Evolutionary conservation across 2,797 vertebrate species (phyloP), one percentile per base, ranked within the genome.

Genomic region (Leptoclinus maculatus): DNA sequence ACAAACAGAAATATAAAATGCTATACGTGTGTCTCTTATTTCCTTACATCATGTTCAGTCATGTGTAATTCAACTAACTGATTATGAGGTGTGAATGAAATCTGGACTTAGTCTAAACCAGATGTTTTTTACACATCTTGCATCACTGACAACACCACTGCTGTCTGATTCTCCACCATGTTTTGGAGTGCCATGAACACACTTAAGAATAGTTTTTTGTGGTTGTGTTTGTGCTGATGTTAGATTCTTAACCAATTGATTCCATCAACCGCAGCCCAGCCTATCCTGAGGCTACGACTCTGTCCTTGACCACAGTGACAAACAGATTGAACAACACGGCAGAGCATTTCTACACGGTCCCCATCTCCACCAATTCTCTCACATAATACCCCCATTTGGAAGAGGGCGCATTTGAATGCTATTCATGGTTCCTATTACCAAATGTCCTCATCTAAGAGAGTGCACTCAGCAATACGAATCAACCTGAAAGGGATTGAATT

Each of bases 401-500:
- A 95, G 94, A 93, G 91, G 92, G 90, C 63, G 78, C 91, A 91
- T 94, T 92, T 92, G 92, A 94, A 94, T 95, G 93, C 94, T 92
- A 94, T 96, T 96, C 94, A 94, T 89, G 91, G 91, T 94, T 92
- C 92, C 94, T 93, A 94, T 94, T 94, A 90, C 94, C 92, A 92
- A 91, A 95, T 93, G 95, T 95, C 94, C 94, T 91, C 87, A 87
- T 92, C 83, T 84, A 83, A 85, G 86, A 91, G 85, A 90, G 83
- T 88, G 87, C 90, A 90, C 88, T 88, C 87, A 86, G 85, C 82
- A 85, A 83, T 80, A 80, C 49, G 76, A 88, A 92, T 89, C 89
- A 90, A 91, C 85, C 90, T 79, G 87, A 89, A 92, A 57, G 66
- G 78, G 74, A 91, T 58, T 91, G 88, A 88, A 91, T 90, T 89